Base-by-base conservation (phyloP, 2,888 invertebrate species). In the Papilio demoleus region DNA sequence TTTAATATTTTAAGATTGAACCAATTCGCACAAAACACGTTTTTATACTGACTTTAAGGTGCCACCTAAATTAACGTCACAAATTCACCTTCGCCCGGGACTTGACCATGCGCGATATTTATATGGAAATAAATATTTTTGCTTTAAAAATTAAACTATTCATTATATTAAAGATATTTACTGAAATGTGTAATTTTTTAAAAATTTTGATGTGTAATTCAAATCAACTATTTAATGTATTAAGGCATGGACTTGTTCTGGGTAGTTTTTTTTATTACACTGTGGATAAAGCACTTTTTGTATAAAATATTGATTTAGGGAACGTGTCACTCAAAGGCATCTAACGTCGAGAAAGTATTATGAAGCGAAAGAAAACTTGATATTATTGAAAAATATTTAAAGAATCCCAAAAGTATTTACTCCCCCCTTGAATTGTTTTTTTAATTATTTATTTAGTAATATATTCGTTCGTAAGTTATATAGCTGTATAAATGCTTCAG, bases 401-500 rank as follows among this genome's bases (percentile, higher is more conserved):
- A 45, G 47, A 68, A 71, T 67, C 73, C 73, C 73, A 73, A 72
- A 74, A 74, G 76, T 77, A 73, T 77, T 76, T 77, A 78, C 77
- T 77, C 58, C 71, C 79, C 74, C 22, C 12, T 83, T 80, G 87
- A 80, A 80, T 80, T 76, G 80, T 79, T 80, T 73, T 40, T 14
- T 42, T 47, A 79, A 84, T 90, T 88, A 89, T 89, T 90, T 90
- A 88, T 89, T 90, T 81, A 83, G 78, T 79, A 79, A 81, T 80
- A 79, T 81, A 78, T 77, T 73, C 74, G 74, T 76, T 81, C 78
- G 81, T 86, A 85, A 83, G 83, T 83, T 78, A 72, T 12, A 56
- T 85, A 89, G 91, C 91, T 92, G 90, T 91, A 90, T 83, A 81
- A 84, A 81, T 75, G 88, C 88, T 88, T 88, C 84, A 85, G n/a